phyloP scores from a whole-genome alignment of 2,888 invertebrate species.

The Julus scanicus region DNA sequence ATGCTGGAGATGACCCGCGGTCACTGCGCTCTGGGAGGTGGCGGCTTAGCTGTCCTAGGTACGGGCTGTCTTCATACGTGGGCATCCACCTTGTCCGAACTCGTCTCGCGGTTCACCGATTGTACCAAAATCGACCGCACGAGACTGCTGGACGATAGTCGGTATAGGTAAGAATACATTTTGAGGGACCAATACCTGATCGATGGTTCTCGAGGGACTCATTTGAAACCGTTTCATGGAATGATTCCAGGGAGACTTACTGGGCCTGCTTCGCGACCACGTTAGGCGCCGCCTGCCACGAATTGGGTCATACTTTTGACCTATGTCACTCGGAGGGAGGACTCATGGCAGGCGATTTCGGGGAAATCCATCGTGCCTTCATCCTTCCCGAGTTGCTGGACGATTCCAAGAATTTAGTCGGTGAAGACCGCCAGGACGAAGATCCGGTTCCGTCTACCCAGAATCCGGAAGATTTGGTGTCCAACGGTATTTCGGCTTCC shows the following conservation, averaged over 20 bases:
- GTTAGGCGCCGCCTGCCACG: slow-evolving; percentile 90
- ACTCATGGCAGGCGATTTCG: slow-evolving; percentile 92
- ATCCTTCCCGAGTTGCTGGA: slow-evolving; percentile 5
- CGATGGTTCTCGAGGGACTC: neutral
- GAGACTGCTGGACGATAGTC: slow-evolving; percentile 89
- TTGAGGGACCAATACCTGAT: neutral
- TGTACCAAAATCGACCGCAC: slow-evolving; percentile 76
- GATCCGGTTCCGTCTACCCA: neutral
- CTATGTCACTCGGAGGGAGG: slow-evolving; percentile 90
- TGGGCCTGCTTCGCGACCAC: slow-evolving; percentile 92
- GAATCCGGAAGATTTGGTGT: neutral
- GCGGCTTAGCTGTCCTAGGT: slow-evolving; percentile 90
- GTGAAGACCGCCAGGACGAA: neutral
- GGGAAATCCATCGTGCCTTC: slow-evolving; percentile 82
- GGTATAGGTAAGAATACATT: slow-evolving; percentile 72
- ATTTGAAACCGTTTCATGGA: slow-evolving; percentile 1
- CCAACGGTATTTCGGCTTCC: neutral
- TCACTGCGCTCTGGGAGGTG: slow-evolving; percentile 91
- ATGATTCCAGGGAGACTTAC: slow-evolving; percentile 75
- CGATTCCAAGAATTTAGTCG: neutral
- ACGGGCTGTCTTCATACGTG: slow-evolving; percentile 91
- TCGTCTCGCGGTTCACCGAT: slow-evolving; percentile 74
- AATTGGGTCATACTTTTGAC: slow-evolving; percentile 93
- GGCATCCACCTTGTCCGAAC: slow-evolving; percentile 79
- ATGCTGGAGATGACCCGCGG: slow-evolving; percentile 69